A percentile compares a stretch with the other conserved stretches of the same genome.
These are phyloP conservation scores for Choristoneura fumiferana DNA, from an alignment of 1,140 invertebrate genomes.

Conservation along the genomic window DNA sequence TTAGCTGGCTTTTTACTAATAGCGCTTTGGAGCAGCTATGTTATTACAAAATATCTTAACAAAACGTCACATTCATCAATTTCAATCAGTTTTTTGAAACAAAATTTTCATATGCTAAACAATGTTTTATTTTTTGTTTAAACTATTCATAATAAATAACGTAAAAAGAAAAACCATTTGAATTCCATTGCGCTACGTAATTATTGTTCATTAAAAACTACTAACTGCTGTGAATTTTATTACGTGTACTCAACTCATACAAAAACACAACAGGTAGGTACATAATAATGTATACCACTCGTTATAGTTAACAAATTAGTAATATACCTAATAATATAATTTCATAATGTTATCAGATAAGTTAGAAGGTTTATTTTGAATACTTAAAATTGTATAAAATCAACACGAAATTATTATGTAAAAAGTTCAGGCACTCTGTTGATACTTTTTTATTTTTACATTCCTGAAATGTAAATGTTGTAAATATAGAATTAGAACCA, in stretches of 20 bases:
- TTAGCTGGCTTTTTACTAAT: not conserved
- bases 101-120: too few species aligned
- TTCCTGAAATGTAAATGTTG: slow-evolving; percentile 60
- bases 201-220: too few species aligned
- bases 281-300: not conserved
- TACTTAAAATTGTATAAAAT: not conserved
- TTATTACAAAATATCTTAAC: too few species aligned
- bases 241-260: not conserved
- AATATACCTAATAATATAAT: not conserved
- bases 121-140: too few species aligned
- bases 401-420: not conserved
- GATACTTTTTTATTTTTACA: slow-evolving; percentile 35
- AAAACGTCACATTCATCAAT: too few species aligned
- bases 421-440: slow-evolving; percentile 1
- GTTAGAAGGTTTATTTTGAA: slow-evolving; percentile 15
- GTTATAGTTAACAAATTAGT: not conserved
- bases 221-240: too few species aligned
- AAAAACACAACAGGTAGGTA: not conserved
- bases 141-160: too few species aligned
- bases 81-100: too few species aligned
- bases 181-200: too few species aligned
- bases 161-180: too few species aligned
- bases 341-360: not conserved
- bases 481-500: slow-evolving; percentile 64
- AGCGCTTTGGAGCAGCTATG: too few species aligned